Conservation (phyloP, 2,888 invertebrate genomes). For the Protonemura montana region DNA sequence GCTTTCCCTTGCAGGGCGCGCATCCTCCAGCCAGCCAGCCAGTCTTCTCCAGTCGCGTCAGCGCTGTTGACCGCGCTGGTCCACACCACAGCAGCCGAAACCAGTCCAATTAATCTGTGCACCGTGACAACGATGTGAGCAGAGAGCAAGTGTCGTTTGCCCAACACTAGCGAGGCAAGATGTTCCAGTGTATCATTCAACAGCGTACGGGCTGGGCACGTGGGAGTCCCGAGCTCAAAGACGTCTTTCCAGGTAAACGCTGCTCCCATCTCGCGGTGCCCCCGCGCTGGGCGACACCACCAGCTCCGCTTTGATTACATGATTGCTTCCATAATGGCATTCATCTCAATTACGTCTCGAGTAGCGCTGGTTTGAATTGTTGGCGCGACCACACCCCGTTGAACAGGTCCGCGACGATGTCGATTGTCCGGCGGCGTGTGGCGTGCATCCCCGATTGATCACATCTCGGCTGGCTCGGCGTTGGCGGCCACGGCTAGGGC, state of each 20-base stretch:
- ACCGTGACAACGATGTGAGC: constrained; percentile 15
- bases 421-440: background rate
- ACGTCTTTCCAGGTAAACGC: constrained; percentile 75
- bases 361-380: background rate
- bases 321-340: background rate
- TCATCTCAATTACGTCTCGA: background rate
- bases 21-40: background rate
- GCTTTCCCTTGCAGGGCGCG: constrained; percentile 23
- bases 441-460: background rate
- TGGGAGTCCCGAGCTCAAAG: constrained; percentile 74
- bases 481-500: no score
- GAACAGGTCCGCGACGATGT: background rate
- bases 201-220: constrained; percentile 80
- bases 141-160: constrained; percentile 23
- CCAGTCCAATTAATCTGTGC: background rate
- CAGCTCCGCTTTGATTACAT: background rate
- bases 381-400: constrained; percentile 23
- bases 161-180: constrained; percentile 54
- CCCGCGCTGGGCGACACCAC: background rate
- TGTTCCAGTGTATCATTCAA: constrained; percentile 87
- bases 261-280: background rate
- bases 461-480: background rate
- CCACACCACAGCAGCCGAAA: constrained; percentile 18
- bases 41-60: background rate
- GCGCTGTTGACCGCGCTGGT: background rate